Base-by-base conservation (phyloP, 2,113 vertebrate species). In the Nanorana parkeri region DNA sequence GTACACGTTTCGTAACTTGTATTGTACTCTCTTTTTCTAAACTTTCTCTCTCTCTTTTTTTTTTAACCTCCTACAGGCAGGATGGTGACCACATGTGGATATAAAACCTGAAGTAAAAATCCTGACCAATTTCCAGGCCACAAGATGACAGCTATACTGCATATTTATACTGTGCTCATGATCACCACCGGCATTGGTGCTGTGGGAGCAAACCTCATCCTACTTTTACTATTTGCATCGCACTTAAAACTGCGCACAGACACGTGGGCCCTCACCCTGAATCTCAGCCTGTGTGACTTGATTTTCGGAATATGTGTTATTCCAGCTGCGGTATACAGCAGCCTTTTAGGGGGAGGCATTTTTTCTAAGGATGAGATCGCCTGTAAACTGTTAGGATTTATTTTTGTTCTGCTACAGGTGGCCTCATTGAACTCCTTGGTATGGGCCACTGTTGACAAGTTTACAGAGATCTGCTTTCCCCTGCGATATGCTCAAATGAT, bases 401-500 rank as follows among this genome's bases (percentile, higher is more conserved):
- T 91, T 21, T 86, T 91, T 28, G 61, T 93, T 3, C 82, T 94
- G n/a, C 86, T 94, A 20, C 92, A 92, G 84, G 85, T 92, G 2
- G 88, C 89, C 17, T 93, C 93, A 7, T 28, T 94, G 21, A 91
- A 92, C 84, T 91, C 91, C 0, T 86, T 93, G 0, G 83, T 88
- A 36, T 93, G 91, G 91, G 77, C 85, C n/a, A 86, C 92, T 0
- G 26, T 93, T 0, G 87, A 90, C 84, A 92, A 88, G 85, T 94
- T 92, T 86, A 85, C 85, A 0, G 91, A 93, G 86, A 88, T 94
- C 84, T 89, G 91, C 84, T 92, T 93, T 0, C 90, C 92, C 16
- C 90, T 94, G 11, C 91, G 86, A 69, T 91, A 92, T 77, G 6
- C 86, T 24, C 63, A 83, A 24, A 77, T 94, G 5, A 92, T 93